Evolutionary conservation across 2,113 vertebrate species (phyloP), one percentile per base, ranked within the genome.

Genomic region (Apeltes quadracus): DNA sequence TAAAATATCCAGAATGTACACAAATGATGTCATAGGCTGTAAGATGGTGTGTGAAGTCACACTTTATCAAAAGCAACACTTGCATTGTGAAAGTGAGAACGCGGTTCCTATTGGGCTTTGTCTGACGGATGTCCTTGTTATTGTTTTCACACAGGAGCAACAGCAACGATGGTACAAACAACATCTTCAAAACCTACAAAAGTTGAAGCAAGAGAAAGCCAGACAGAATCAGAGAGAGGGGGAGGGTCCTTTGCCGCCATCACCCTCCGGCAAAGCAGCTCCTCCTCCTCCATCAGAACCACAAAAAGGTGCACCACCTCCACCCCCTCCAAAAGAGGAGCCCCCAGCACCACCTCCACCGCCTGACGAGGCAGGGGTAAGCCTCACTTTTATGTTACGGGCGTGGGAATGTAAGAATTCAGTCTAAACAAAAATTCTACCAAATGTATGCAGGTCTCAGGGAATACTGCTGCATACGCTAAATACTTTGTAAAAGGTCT

Each of bases 131-230:
- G 7, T 54, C 22, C 16, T 22, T 73, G 5, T 74, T 23, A 20
- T 70, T 74, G 51, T 78, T 61, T n/a, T 78, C 73, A 0, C 12
- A 79, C 83, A 98, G 97, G 95, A 98, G 20, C 96, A 98, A 76
- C 96, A 99, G 81, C 96, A 99, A 23, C 96, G 94, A 83, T 99
- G 96, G 96, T 99, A 99, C 82, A 95, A 98, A 74, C 96, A 98
- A 71, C 97, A 99, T 88, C 88, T 97, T 67, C 94, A 97, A 85
- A 98, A 96, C 86, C 91, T 99, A 70, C 94, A 94, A 65, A 93
- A 92, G 83, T 51, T 94, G 32, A 94, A 95, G 63, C 91, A 91
- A 69, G 93, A 94, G 22, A 92, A 82, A 84, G 92, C 93, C 74
- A 96, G 94, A 89, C 94, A 87, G 73, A 91, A 78, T 68, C 87